Evolutionary conservation across 2,113 vertebrate genomes (phyloP), one percentile per base, ranked within the genome.

Genomic region (Mormyrus lacerda): DNA sequence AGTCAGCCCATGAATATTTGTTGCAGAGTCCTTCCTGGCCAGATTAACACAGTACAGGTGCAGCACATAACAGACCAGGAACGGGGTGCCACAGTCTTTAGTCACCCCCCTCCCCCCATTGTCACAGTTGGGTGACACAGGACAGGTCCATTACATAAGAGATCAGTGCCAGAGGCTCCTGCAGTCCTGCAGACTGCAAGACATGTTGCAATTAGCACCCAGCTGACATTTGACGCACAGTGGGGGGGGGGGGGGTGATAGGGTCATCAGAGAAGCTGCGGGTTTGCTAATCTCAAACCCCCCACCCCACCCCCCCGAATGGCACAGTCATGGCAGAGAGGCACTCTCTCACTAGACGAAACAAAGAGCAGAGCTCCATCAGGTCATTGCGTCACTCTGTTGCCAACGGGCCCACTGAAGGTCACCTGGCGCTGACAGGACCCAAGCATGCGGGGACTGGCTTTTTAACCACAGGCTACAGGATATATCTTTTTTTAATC

Each of bases 341-440:
- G 31, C 27, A 69, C 61, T 31, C n/a, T 69, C 61, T 31, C 61
- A 13, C 61, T 31, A 69, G 58, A 65, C 1, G 1, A 69, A 69
- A 69, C n/a, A 42, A 76, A 42, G 31, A 39, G 4, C 31, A 7
- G 73, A 42, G 2, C 35, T 39, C 3, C 31, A 3, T 15, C 35
- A n/a, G 35, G 4, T 79, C 35, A 2, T 79, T 35, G 13, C 35
- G 2, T 39, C 73, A 42, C 73, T 79, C 35, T 19, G 15, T 15
- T 35, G 19, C 15, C 27, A 91, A 91, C 90, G 92, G 92, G 90
- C 94, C 91, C 92, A 93, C 92, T 94, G 94, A 93, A 95, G 95
- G 95, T 96, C 95, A 95, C 91, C 88, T 53, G 92, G 92, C 92
- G 90, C 92, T 93, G 91, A 93, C 94, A 89, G 91, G 92, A 92